Evolutionary conservation across 2,888 invertebrate species (phyloP), one percentile per base, ranked within the genome.

Genomic region (Lasioglossum calceatum): DNA sequence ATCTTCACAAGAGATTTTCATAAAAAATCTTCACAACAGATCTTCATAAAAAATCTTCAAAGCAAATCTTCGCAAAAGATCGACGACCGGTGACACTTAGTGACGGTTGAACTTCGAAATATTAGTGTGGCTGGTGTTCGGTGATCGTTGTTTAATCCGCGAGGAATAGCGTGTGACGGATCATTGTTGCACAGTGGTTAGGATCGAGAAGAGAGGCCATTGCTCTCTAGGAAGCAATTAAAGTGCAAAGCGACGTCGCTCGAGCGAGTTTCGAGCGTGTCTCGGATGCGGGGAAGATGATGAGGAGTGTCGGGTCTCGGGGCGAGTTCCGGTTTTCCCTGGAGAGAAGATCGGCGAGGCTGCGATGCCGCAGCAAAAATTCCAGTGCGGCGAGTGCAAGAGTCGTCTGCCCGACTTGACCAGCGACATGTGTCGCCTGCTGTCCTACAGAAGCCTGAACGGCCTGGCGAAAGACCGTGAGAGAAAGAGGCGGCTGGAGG

Each of bases 291-390:
- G 47, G 54, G 83, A 89, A 77, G 79, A 88, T 80, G 89, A 58
- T 44, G 75, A 73, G 72, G 58, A 36, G 75, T 79, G 79, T 54
- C 36, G 12, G 23, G 44, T 0, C 47, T 58, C 74, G 72, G 7
- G 42, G 71, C 50, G 70, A 76, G 50, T 81, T 80, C 77, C 85
- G 80, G 79, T 86, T 58, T 80, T 47, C 36, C 79, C 77, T 36
- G 77, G 88, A 79, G 80, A 72, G 81, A 58, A 78, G 39, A 75
- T 47, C 47, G 80, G 64, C 36, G 79, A 75, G 36, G 58, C 67
- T 19, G 89, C 86, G 81, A 93, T 94, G 93, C 93, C 93, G 82
- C 92, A 92, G 82, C 91, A 91, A 77, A 93, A 88, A 84, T 93
- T 92, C 79, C 88, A 93, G 84, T 91, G 93, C 77, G 91, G 90